Base-by-base conservation (phyloP, 1,140 invertebrate species). In the Philopotamus ludificatus region DNA sequence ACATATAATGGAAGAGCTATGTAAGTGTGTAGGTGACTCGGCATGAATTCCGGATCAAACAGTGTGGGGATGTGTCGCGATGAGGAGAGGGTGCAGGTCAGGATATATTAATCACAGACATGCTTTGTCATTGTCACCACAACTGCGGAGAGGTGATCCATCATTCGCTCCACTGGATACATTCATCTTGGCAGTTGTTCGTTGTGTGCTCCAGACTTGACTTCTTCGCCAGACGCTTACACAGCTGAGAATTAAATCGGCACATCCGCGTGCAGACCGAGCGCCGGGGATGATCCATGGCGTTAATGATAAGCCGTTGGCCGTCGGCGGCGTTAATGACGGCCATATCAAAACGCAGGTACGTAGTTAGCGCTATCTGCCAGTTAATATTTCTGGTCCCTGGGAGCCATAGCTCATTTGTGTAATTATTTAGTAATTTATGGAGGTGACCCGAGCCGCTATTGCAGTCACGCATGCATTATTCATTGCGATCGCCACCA, bases 341-440 rank as follows among this genome's bases (percentile, higher is more conserved):
- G 28, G 12, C 4, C 28, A 34, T 34, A 34, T 34, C 4, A 34
- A 34, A 34, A 34, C 4, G 28, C 28, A 34, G 28, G 28, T 34
- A 34, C 28, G 12, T 34, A 34, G 12, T 34, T 34, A 4, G 28
- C 28, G 12, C 4, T 34, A 34, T 34, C 28, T 4, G 28, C 28
- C 4, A 34, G 28, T 34, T 4, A 12, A 34, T 4, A 7, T 7
- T 4, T 9, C 63, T 25, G 39, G 42, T 50, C 20, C 18, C 34
- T 39, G 45, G 22, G 41, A 15, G 63, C 20, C 23, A 44, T 65
- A 55, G 63, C 39, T 55, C 63, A 57, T 65, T 65, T 47, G 34
- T 45, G 63, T 65, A 65, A 65, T 65, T 65, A 65, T 65, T 57
- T 57, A 21, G 63, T 49, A 65, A 65, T 65, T 65, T 65, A 65